A percentile compares a stretch with the other conserved stretches of the same genome.
These are phyloP conservation scores for Gasteruption jaculator DNA, from an alignment of 2,888 invertebrate species.

Conservation along the genomic window DNA sequence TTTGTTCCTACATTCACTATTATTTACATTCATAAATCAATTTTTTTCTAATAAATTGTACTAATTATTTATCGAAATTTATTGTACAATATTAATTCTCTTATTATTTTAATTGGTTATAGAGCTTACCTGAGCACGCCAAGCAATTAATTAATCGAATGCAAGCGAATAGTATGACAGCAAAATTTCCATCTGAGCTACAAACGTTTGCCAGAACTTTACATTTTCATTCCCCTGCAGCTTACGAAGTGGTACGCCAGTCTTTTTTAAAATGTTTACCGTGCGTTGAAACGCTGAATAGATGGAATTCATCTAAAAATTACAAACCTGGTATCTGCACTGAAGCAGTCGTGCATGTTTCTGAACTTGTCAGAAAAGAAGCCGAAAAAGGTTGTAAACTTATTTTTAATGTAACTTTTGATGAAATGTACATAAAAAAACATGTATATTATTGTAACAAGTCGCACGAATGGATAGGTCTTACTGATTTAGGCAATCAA, in stretches of 20 bases:
- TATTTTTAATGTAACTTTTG: background rate
- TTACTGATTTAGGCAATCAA: conserved; percentile 6
- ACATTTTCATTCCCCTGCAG: conserved; percentile 11
- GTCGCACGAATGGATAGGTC: conserved; percentile 6
- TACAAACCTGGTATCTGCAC: conserved; percentile 9
- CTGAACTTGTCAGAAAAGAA: conserved; percentile 5
- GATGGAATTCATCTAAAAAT: conserved; percentile 5
- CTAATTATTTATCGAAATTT: too few species aligned
- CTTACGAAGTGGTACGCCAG: conserved; percentile 4
- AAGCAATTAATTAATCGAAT: conserved; percentile 6
- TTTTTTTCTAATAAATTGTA: too few species aligned
- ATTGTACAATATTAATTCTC: too few species aligned
- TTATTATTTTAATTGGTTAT: too few species aligned
- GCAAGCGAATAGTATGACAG: conserved; percentile 1
- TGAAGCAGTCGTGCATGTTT: conserved; percentile 6
- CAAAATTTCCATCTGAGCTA: conserved; percentile 2
- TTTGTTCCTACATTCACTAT: too few species aligned
- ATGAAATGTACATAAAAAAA: conserved; percentile 7
- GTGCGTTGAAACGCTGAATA: conserved; percentile 8
- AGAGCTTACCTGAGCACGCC: conserved; percentile 5
- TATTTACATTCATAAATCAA: too few species aligned
- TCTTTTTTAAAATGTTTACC: conserved; percentile 9
- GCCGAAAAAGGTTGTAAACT: background rate
- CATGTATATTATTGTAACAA: background rate
- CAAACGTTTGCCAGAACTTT: conserved; percentile 8